phyloP scores from a whole-genome alignment of 2,888 invertebrate species.

The Drosophila mettleri region DNA sequence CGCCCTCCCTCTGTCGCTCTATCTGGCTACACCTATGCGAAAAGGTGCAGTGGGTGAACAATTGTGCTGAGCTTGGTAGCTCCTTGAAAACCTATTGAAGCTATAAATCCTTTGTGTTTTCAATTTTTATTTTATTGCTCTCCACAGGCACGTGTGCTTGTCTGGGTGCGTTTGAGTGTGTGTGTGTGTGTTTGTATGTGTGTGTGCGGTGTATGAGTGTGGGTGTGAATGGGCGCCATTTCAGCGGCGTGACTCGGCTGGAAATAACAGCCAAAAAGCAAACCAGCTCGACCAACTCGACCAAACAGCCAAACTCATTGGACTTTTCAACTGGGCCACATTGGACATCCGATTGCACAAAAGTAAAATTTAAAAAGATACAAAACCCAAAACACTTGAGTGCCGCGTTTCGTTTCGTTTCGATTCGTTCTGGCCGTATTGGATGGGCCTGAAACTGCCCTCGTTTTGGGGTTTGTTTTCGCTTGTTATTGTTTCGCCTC shows the following conservation, averaged over 20 bases:
- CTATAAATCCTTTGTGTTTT: constrained; percentile 82
- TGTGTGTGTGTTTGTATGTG: not conserved
- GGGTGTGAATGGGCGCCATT: constrained; percentile 29
- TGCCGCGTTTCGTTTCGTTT: constrained; percentile 48
- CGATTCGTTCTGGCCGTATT: constrained; percentile 18
- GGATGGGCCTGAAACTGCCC: constrained; percentile 5
- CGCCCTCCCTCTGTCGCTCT: too few relatives aligned
- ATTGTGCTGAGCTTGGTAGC: constrained; percentile 67
- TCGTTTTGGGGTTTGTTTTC: constrained; percentile 11
- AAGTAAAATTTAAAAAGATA: constrained; percentile 77
- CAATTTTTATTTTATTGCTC: constrained; percentile 82
- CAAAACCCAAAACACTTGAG: constrained; percentile 69
- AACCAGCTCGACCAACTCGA: constrained; percentile 32
- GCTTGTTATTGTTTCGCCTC: not conserved
- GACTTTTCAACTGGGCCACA: constrained; percentile 38
- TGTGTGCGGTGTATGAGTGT: not conserved
- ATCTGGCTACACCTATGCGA: constrained; percentile 36
- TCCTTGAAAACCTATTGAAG: constrained; percentile 82
- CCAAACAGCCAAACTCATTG: constrained; percentile 33
- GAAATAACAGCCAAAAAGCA: constrained; percentile 58
- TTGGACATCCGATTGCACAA: constrained; percentile 61
- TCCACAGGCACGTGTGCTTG: constrained; percentile 61
- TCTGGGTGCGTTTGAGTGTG: not conserved
- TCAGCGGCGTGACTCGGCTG: constrained; percentile 58
- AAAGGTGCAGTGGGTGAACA: constrained; percentile 40